Conservation (phyloP, 2,888 invertebrate genomes). For the Parnassius orleans region DNA sequence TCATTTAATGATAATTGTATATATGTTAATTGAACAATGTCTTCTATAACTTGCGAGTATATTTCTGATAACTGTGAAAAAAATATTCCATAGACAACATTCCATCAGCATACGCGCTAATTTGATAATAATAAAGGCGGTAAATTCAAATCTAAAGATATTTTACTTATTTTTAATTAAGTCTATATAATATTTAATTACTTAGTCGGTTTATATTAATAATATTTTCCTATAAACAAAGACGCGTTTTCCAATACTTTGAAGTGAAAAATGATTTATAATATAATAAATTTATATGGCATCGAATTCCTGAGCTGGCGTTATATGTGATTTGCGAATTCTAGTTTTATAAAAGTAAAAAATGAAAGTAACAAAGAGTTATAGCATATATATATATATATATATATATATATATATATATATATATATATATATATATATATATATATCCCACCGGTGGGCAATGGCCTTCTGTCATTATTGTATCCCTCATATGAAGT, state of each 20-base stretch:
- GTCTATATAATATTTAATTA: not conserved
- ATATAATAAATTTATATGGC: conserved; percentile 1
- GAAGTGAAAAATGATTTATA: not conserved
- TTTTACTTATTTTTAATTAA: conserved; percentile 22
- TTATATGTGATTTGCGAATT: conserved; percentile 1
- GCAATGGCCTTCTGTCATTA: too few species aligned
- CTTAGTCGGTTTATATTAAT: conserved; percentile 7
- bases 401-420: too few species aligned
- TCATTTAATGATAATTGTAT: not conserved
- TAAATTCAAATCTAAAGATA: conserved; percentile 13
- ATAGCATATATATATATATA: too few species aligned
- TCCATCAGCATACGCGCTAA: not conserved
- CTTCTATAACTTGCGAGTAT: not conserved
- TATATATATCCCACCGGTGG: not conserved
- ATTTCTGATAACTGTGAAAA: not conserved
- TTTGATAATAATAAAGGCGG: conserved; percentile 14
- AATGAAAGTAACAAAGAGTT: not conserved
- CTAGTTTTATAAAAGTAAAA: conserved; percentile 9
- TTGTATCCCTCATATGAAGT: too few species aligned
- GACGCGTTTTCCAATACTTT: conserved; percentile 1
- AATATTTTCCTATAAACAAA: conserved; percentile 11
- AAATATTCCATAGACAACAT: not conserved
- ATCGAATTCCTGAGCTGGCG: not conserved
- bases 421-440: too few species aligned
- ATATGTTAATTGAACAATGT: conserved; percentile 2